Percentiles rank a stretch among this genome's conserved stretches.
Evolutionary conservation across 2,797 vertebrate genomes (phyloP).

Genomic region (Pseudomugil gertrudae): DNA sequence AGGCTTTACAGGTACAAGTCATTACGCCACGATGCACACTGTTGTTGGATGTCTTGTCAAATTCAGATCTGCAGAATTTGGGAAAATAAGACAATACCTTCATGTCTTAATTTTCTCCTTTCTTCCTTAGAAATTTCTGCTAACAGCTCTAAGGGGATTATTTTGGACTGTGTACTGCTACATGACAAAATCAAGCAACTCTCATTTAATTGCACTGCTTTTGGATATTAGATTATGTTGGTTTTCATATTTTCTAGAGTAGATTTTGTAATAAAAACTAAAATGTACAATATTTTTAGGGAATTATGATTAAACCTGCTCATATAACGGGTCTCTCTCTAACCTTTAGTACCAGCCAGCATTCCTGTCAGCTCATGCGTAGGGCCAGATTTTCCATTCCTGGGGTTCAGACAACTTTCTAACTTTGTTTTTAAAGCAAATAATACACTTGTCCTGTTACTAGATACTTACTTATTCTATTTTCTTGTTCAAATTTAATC

Average conservation of each 20-base stretch:
- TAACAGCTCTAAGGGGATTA: background rate
- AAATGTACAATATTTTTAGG: too few relatives aligned
- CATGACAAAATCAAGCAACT: background rate
- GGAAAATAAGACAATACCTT: background rate
- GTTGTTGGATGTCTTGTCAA: background rate
- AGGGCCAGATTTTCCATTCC: background rate
- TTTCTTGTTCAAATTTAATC: slow-evolving; percentile 41
- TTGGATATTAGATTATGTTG: background rate
- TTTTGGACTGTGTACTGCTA: background rate
- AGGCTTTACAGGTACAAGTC: background rate
- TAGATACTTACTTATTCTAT: background rate
- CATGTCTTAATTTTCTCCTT: background rate
- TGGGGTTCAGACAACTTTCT: background rate
- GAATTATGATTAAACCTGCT: background rate
- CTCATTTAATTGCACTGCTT: background rate
- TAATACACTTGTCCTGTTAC: background rate
- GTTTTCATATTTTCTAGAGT: too few relatives aligned
- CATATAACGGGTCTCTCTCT: background rate
- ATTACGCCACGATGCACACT: background rate
- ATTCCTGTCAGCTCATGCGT: background rate
- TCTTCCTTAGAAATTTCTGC: background rate
- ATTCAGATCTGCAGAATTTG: background rate
- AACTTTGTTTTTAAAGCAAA: slow-evolving; percentile 9
- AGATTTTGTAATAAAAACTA: too few relatives aligned
- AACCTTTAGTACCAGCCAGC: background rate